phyloP scores from a whole-genome alignment of 2,888 invertebrate species.

The Cremastinae sp. region DNA sequence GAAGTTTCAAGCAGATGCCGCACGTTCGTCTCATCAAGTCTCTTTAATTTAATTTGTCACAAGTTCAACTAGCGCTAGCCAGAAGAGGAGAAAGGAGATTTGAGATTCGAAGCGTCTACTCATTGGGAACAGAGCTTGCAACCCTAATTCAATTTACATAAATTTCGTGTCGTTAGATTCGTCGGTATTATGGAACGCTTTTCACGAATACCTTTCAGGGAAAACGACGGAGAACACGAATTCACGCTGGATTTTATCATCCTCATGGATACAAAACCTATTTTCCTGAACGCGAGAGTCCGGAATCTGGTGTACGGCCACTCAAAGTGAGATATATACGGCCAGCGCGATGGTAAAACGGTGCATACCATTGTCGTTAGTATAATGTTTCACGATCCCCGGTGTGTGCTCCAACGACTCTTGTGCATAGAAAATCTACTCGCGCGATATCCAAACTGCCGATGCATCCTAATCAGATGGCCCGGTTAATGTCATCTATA shows the following conservation, averaged over 20 bases:
- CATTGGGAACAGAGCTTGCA: constrained; percentile 18
- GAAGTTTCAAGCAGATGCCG: constrained; percentile 19
- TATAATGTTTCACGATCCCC: constrained; percentile 36
- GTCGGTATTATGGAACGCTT: neutral
- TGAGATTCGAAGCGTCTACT: constrained; percentile 17
- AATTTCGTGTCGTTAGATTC: constrained; percentile 28
- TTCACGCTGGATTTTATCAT: constrained; percentile 4
- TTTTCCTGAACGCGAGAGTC: neutral
- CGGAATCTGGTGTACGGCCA: neutral
- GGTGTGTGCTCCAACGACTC: constrained; percentile 9
- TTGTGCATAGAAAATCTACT: constrained; percentile 25
- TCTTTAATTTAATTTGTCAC: constrained; percentile 33
- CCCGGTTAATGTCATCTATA: constrained; percentile 25
- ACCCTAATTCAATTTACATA: constrained; percentile 44
- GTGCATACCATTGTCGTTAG: constrained; percentile 46
- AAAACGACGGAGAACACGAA: neutral
- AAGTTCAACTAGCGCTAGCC: constrained; percentile 16
- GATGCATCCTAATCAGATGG: constrained; percentile 55
- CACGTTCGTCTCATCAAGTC: constrained; percentile 36
- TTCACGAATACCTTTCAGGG: constrained; percentile 23
- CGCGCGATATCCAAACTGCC: constrained; percentile 36
- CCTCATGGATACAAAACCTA: constrained; percentile 1
- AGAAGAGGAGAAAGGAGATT: constrained; percentile 17
- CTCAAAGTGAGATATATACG: neutral
- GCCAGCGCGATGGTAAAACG: constrained; percentile 14